Evolutionary conservation across 1,140 invertebrate species (phyloP).

Genomic region (Ganaspis sp.): DNA sequence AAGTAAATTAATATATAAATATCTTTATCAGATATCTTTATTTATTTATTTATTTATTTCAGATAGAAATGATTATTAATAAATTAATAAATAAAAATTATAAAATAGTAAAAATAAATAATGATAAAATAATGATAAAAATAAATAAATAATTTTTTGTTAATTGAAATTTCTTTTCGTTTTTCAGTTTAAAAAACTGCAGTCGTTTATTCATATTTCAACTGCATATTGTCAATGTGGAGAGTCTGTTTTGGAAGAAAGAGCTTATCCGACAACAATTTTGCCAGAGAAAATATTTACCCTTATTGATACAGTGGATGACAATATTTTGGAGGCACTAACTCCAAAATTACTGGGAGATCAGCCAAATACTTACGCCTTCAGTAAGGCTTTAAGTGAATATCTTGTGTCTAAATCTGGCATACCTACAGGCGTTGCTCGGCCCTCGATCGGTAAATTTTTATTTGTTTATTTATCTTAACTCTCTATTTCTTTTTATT

Average conservation of each 20-base stretch:
- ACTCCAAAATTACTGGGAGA: constrained; percentile 86
- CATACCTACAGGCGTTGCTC: constrained; percentile 82
- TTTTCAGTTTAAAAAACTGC: constrained; percentile 60
- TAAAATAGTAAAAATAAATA: no score
- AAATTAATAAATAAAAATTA: no score
- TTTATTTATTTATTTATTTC: not conserved
- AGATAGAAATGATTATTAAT: not conserved
- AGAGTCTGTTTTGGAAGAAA: constrained; percentile 82
- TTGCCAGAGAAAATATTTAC: constrained; percentile 86
- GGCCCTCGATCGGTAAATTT: constrained; percentile 85
- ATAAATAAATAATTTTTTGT: constrained; percentile 9
- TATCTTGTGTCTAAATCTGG: constrained; percentile 81
- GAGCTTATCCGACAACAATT: constrained; percentile 81
- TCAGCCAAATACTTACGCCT: constrained; percentile 88
- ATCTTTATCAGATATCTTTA: no score
- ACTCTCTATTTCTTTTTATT: no score
- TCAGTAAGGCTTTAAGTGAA: constrained; percentile 86
- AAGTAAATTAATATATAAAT: no score
- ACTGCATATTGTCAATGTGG: constrained; percentile 90
- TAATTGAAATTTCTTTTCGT: constrained; percentile 34
- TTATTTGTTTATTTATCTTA: constrained; percentile 64
- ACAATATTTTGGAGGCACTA: constrained; percentile 82
- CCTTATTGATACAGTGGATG: constrained; percentile 86
- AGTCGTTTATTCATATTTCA: constrained; percentile 85
- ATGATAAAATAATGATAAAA: no score